These are phyloP conservation scores for Prochilodus magdalenae DNA, from an alignment of 2,113 vertebrate species.

Conservation along the genomic window DNA sequence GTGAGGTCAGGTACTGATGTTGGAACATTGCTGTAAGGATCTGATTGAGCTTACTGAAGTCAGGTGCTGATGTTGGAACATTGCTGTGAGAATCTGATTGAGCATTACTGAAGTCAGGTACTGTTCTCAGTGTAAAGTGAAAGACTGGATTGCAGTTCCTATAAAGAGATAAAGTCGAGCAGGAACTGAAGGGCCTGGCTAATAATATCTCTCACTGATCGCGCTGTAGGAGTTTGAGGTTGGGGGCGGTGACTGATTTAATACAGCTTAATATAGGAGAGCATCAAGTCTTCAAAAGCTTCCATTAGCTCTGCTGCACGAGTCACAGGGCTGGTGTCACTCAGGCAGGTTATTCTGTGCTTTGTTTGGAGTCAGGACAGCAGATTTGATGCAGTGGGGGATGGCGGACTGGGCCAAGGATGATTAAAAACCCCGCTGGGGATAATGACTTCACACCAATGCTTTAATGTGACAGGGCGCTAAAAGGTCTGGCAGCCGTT, in stretches of 20 bases:
- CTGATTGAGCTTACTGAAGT: too few species aligned
- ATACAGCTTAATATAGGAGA: background rate
- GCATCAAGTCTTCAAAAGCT: background rate
- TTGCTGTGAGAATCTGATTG: too few species aligned
- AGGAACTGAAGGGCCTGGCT: background rate
- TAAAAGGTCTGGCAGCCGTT: background rate
- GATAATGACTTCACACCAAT: constrained; percentile 24
- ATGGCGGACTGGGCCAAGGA: background rate
- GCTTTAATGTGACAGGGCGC: constrained; percentile 24
- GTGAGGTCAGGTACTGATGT: too few species aligned
- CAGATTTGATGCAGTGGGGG: background rate
- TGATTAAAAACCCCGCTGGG: constrained; percentile 35
- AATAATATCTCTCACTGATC: background rate
- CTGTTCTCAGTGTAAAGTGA: too few species aligned
- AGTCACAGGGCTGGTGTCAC: background rate
- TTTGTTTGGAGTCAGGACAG: background rate
- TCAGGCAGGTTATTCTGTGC: background rate
- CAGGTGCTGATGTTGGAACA: too few species aligned
- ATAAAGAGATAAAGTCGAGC: background rate
- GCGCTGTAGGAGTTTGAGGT: background rate
- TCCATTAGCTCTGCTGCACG: background rate
- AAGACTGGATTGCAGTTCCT: background rate
- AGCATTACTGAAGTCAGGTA: too few species aligned
- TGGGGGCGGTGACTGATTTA: background rate
- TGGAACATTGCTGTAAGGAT: too few species aligned